Evolutionary conservation across 53 echinoderm and acorn worm species (phyloP).

Genomic region (Temnopleurus reevesii): DNA sequence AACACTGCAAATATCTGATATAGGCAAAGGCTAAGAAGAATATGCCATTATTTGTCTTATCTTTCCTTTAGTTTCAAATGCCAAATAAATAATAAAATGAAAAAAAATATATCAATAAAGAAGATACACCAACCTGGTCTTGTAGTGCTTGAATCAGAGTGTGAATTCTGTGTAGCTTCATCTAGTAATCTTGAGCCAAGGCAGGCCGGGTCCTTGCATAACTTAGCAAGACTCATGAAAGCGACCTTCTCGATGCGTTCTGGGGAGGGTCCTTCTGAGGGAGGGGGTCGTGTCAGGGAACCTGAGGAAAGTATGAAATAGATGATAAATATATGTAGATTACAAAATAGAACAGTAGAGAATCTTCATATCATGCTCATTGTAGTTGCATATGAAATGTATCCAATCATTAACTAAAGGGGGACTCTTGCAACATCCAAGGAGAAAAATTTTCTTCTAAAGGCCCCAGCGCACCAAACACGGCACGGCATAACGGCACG

Average conservation of each 20-base stretch:
- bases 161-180: constrained; percentile 75
- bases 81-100: too few relatives aligned
- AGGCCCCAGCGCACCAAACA: too few relatives aligned
- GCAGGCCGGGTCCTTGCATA: constrained; percentile 85
- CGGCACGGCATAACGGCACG: too few relatives aligned
- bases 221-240: constrained; percentile 69
- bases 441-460: too few relatives aligned
- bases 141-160: constrained; percentile 70
- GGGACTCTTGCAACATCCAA: neutral
- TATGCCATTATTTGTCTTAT: too few relatives aligned
- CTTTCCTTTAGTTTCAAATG: too few relatives aligned
- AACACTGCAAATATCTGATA: too few relatives aligned
- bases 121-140: constrained; percentile 84
- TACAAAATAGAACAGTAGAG: too few relatives aligned
- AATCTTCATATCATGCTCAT: too few relatives aligned
- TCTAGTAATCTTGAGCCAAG: constrained; percentile 88
- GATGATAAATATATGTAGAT: too few relatives aligned
- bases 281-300: constrained; percentile 27
- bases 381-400: neutral
- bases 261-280: neutral
- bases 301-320: neutral
- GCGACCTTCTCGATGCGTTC: constrained; percentile 68
- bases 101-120: too few relatives aligned
- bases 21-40: too few relatives aligned
- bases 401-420: neutral